phyloP scores from a whole-genome alignment of 2,888 invertebrate genomes.

The Deladenus siricidicola region DNA sequence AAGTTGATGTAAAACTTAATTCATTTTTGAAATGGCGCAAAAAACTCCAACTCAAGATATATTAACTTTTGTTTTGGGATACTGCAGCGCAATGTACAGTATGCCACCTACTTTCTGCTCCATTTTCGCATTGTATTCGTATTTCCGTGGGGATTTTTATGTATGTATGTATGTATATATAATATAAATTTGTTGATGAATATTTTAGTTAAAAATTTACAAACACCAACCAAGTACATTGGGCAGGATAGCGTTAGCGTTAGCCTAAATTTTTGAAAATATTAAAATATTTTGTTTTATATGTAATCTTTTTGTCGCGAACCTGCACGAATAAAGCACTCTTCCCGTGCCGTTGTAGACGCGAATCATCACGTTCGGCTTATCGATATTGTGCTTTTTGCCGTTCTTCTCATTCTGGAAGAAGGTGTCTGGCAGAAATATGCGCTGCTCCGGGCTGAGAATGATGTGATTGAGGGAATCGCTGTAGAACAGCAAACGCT shows the following conservation, averaged over 20 bases:
- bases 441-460: slow-evolving; percentile 34
- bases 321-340: slow-evolving; percentile 87
- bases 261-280: too few species aligned
- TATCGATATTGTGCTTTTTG: slow-evolving; percentile 60
- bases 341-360: slow-evolving; percentile 75
- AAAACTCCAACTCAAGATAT: too few species aligned
- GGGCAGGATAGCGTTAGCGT: slow-evolving; percentile 89
- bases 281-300: too few species aligned
- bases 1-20: too few species aligned
- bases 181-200: slow-evolving; percentile 57
- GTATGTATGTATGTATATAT: background rate
- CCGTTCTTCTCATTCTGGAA: slow-evolving; percentile 82
- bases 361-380: slow-evolving; percentile 75
- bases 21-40: too few species aligned
- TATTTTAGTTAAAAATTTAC: too few species aligned
- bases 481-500: slow-evolving; percentile 60
- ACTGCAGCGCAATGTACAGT: too few species aligned
- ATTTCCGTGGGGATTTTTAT: too few species aligned
- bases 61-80: too few species aligned
- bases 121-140: too few species aligned
- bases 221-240: slow-evolving; percentile 92
- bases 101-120: too few species aligned
- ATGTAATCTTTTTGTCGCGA: too few species aligned
- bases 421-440: slow-evolving; percentile 43
- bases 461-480: slow-evolving; percentile 36